Evolutionary conservation across 2,113 vertebrate species (phyloP), one percentile per base, ranked within the genome.

Genomic region (Labeo rohita): DNA sequence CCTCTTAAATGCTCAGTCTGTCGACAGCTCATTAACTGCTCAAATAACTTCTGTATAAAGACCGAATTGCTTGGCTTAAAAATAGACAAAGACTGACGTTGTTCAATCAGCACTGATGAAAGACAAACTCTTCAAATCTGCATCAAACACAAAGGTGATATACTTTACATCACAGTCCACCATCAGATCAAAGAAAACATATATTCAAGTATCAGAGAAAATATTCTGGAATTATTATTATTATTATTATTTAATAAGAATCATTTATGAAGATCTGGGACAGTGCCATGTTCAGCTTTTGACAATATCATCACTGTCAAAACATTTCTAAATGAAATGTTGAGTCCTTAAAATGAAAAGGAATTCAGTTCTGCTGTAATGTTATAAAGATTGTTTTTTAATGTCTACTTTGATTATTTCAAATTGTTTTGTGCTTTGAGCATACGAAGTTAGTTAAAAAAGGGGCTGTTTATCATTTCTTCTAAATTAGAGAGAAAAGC

Each of bases 1-100:
- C 56, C 36, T 73, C 34, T 75, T 49, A 59, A 73, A 23, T 6
- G 81, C 87, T 73, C 68, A 80, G 34, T 65, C 59, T n/a, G 47
- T 50, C 50, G 76, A 36, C 52, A 80, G 54, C 73, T 18, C 80
- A 80, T 86, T 43, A 86, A 84, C 70, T 56, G 52, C 74, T 80
- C 50, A 80, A 84, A 80, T 82, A 84, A 77, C 63, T 77, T 49
- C 80, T 87, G 78, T 78, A 86, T 80, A 65, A 28, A 59, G 66
- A 6, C 49, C n/a, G 21, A 88, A 83, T 75, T 84, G 56, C 76
- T 23, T 43, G 70, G 61, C 21, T 82, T 68, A 47, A 54, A 81
- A 75, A 80, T 21, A 84, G 68, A 68, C 75, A 87, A 81, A 18
- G 59, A 74, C 50, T 66, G 59, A 74, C 50, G n/a, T 50, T 70